phyloP scores from a whole-genome alignment of 2,797 vertebrate species.

The Brachyrhaphis roseni region DNA sequence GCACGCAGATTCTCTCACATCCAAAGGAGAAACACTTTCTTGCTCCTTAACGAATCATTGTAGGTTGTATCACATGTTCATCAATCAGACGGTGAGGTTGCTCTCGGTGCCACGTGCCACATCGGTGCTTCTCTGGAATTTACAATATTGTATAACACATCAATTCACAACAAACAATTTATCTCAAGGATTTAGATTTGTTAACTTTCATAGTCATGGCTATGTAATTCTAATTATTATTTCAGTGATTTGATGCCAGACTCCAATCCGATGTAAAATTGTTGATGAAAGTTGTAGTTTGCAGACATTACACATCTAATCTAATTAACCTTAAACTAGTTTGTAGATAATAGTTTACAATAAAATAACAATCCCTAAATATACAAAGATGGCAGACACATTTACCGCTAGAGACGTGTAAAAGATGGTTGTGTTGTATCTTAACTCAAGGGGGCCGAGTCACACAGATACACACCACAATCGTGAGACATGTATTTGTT shows the following conservation, averaged over 20 bases:
- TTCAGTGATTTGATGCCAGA: background rate
- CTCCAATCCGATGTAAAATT: background rate
- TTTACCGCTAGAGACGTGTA: background rate
- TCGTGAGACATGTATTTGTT: background rate
- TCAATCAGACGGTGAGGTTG: background rate
- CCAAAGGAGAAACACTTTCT: slow-evolving; percentile 9
- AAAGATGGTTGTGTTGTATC: background rate
- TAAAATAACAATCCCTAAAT: background rate
- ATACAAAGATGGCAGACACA: background rate
- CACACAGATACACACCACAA: background rate
- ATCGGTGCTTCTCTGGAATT: background rate
- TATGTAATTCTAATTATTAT: background rate
- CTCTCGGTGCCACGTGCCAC: background rate
- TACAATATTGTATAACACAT: background rate
- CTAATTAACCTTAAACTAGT: background rate
- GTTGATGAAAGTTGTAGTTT: background rate
- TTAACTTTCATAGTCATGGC: background rate
- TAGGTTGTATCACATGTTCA: background rate
- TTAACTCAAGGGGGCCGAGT: background rate
- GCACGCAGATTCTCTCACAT: slow-evolving; percentile 15
- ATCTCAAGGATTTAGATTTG: background rate
- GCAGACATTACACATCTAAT: background rate
- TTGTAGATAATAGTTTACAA: background rate
- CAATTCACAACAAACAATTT: background rate
- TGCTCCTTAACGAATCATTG: background rate